Conservation (phyloP, 2,113 vertebrate genomes). For the Stigmatopora nigra region DNA sequence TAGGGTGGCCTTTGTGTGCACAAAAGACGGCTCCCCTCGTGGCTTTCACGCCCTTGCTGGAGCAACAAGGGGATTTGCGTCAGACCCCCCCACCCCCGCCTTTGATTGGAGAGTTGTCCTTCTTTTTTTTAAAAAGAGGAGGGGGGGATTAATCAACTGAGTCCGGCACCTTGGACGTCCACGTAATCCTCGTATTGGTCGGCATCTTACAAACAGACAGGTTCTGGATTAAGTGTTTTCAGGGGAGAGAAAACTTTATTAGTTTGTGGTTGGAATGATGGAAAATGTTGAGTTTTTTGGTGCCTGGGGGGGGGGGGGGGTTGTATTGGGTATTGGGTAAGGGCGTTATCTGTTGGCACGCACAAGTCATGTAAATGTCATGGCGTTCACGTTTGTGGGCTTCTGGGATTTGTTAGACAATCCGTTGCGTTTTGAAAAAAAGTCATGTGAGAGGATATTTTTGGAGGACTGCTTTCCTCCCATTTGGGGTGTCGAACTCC, state of each 20-base stretch:
- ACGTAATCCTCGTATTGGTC: constrained; percentile 34
- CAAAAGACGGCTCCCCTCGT: constrained; percentile 79
- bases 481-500: neutral
- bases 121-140: constrained; percentile 50
- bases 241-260: neutral
- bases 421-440: neutral
- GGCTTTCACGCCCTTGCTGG: constrained; percentile 77
- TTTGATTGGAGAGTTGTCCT: constrained; percentile 69
- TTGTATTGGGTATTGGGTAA: neutral
- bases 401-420: neutral
- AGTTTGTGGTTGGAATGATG: too few relatives aligned
- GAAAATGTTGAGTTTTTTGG: neutral
- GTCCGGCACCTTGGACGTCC: constrained; percentile 63
- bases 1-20: constrained; percentile 91
- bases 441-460: neutral
- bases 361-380: neutral
- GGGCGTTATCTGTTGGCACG: neutral
- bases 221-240: neutral
- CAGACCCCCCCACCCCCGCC: constrained; percentile 57
- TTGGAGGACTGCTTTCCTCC: neutral
- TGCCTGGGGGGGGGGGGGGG: neutral
- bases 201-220: neutral
- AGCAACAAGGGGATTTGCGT: constrained; percentile 76
- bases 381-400: neutral
- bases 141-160: constrained; percentile 68